These are phyloP conservation scores for Choloepus didactylus DNA, from an alignment of 2,797 vertebrate species.

Conservation along the genomic window DNA sequence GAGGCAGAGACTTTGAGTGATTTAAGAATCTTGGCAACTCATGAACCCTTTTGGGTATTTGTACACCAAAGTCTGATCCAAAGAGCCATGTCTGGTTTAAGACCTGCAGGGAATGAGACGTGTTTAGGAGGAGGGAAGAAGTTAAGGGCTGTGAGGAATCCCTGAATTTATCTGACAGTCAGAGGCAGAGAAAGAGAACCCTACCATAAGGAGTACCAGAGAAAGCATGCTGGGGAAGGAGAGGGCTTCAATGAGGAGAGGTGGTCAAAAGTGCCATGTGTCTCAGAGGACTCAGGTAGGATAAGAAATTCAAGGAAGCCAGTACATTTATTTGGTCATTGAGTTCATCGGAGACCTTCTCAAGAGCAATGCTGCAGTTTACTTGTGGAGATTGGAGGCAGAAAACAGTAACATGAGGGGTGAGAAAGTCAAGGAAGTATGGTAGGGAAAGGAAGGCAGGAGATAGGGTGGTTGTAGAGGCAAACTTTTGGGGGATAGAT, in stretches of 20 bases:
- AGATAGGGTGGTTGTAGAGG: neutral
- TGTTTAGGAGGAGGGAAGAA: neutral
- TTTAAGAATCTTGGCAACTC: neutral
- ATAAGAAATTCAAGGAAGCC: neutral
- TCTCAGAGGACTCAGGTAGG: neutral
- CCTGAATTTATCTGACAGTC: neutral
- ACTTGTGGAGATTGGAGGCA: neutral
- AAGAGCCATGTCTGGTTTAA: neutral
- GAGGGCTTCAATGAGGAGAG: rapidly evolving
- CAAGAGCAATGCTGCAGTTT: neutral
- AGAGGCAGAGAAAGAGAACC: neutral
- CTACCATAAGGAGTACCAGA: neutral
- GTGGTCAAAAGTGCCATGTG: rapidly evolving
- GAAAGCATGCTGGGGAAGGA: neutral
- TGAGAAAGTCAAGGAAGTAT: neutral
- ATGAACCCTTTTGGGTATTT: neutral
- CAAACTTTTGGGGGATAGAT: too few species aligned
- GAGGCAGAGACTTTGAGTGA: neutral
- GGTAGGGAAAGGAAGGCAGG: neutral
- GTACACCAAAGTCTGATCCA: neutral
- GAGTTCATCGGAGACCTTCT: neutral
- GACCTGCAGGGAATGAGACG: neutral
- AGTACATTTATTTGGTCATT: neutral
- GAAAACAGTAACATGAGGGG: neutral
- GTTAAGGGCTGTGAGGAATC: neutral